Conservation (phyloP, 2,888 invertebrate species). For the Teleogryllus oceanicus region DNA sequence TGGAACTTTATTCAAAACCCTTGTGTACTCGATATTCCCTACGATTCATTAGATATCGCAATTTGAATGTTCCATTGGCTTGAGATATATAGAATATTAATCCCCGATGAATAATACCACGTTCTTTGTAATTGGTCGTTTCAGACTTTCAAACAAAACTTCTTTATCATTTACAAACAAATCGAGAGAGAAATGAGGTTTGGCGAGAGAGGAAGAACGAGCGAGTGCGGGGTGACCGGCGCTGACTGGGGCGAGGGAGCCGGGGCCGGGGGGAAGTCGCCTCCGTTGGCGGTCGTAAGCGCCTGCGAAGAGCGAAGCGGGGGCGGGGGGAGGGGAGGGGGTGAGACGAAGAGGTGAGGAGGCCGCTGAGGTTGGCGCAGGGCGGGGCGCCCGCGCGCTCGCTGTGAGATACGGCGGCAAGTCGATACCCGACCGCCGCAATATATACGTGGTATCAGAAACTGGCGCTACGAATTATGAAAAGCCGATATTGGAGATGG, state of each 20-base stretch:
- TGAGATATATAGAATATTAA: constrained; percentile 20
- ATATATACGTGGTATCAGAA: constrained; percentile 21
- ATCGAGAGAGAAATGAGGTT: constrained; percentile 28
- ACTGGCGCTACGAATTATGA: constrained; percentile 33
- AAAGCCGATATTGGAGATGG: constrained; percentile 33
- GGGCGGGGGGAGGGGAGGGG: no score
- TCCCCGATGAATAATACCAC: constrained; percentile 24
- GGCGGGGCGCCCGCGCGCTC: neutral
- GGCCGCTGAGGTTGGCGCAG: neutral
- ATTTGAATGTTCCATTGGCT: constrained; percentile 24
- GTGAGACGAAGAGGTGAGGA: neutral
- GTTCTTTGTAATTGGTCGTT: constrained; percentile 27
- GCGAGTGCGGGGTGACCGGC: no score
- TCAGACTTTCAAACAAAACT: constrained; percentile 25
- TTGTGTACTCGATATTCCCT: neutral
- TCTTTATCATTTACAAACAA: constrained; percentile 29
- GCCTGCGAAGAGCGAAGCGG: no score
- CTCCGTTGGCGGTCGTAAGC: no score
- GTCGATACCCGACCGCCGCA: neutral
- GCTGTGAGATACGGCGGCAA: constrained; percentile 3
- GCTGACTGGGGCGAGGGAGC: no score
- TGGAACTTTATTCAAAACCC: no score
- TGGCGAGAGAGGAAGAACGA: neutral
- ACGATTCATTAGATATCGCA: constrained; percentile 28
- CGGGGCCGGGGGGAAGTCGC: no score